Evolutionary conservation across 1,140 invertebrate genomes (phyloP).

Genomic region (Zaprionus ghesquierei): DNA sequence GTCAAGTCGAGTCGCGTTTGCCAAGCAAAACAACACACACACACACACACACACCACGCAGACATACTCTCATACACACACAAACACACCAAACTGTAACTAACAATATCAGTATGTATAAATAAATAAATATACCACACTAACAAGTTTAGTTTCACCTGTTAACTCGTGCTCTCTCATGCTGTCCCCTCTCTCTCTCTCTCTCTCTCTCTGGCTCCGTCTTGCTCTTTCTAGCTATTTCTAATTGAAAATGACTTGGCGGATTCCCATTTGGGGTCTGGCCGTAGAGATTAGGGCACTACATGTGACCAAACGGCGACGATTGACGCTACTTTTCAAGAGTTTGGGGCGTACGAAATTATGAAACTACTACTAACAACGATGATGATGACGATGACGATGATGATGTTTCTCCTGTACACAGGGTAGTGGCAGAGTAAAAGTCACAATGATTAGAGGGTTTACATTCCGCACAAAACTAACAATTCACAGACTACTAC

Average conservation of each 20-base stretch:
- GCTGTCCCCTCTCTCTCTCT: neutral
- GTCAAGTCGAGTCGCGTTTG: slow-evolving; percentile 1
- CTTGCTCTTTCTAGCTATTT: neutral
- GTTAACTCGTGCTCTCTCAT: neutral
- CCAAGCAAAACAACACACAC: neutral
- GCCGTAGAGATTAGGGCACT: slow-evolving; percentile 19
- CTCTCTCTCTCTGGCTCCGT: neutral
- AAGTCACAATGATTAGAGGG: slow-evolving; percentile 29
- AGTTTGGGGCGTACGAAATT: slow-evolving; percentile 2
- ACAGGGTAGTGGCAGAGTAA: no score
- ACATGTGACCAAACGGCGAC: slow-evolving; percentile 23
- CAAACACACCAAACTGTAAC: slow-evolving; percentile 10
- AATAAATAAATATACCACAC: slow-evolving; percentile 1
- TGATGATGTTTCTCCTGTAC: neutral
- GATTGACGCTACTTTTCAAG: no score
- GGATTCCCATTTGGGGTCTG: slow-evolving; percentile 14
- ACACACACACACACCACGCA: neutral
- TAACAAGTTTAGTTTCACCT: slow-evolving; percentile 41
- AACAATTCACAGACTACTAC: neutral
- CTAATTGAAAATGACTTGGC: slow-evolving; percentile 22
- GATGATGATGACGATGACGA: neutral
- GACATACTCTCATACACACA: neutral
- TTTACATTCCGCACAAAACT: neutral
- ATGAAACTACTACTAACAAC: slow-evolving; percentile 15
- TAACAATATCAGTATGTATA: slow-evolving; percentile 7